Conservation (phyloP, 92 coral and sea anemone genomes). For the Metridium senile region DNA sequence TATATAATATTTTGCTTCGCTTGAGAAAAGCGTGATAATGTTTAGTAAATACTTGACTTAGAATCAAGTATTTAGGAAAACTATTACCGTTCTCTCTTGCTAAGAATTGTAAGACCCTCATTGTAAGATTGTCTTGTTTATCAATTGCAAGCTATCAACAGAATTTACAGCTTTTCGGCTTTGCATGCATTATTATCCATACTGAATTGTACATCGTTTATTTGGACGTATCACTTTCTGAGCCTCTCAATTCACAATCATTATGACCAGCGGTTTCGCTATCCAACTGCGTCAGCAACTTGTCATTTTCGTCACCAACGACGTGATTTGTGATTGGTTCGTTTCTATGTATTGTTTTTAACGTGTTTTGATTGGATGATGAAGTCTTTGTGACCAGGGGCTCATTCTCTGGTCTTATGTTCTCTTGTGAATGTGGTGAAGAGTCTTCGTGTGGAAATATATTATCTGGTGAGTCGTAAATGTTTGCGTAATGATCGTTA, state of each 20-base stretch:
- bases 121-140: not conserved
- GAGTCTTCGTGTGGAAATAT: not conserved
- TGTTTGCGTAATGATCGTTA: slow-evolving; percentile 9
- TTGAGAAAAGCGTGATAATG: not conserved
- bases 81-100: not conserved
- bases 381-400: slow-evolving; percentile 9
- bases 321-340: slow-evolving; percentile 3
- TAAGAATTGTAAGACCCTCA: slow-evolving; percentile 6
- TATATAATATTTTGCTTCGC: no score
- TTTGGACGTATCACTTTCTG: slow-evolving; percentile 10
- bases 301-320: slow-evolving; percentile 11
- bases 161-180: not conserved
- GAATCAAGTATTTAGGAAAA: not conserved
- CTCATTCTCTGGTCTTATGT: slow-evolving; percentile 9
- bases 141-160: not conserved
- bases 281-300: slow-evolving; percentile 10
- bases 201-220: not conserved
- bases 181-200: not conserved
- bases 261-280: slow-evolving; percentile 21
- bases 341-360: slow-evolving; percentile 22
- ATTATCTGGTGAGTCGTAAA: not conserved
- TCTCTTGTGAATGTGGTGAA: slow-evolving; percentile 4
- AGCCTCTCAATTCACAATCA: slow-evolving; percentile 18
- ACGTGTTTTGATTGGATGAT: slow-evolving; percentile 14
- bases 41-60: not conserved